Evolutionary conservation across 2,797 vertebrate species (phyloP).

Genomic region (Percopsis omiscomaycus): DNA sequence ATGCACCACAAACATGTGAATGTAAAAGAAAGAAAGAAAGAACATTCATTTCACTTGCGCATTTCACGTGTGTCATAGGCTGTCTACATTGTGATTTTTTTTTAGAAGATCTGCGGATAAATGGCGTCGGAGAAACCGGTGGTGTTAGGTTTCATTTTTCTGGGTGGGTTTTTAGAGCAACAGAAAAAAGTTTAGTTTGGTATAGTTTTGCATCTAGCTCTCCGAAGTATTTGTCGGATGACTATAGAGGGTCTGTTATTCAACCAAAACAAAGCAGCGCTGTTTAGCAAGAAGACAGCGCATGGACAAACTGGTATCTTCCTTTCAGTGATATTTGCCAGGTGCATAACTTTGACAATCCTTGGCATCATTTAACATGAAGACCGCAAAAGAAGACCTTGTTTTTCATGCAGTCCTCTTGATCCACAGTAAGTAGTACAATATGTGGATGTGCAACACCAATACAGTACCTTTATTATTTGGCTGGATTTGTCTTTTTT

Average conservation of each 20-base stretch:
- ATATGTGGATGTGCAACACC: too few species aligned
- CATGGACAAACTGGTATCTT: slow-evolving; percentile 15
- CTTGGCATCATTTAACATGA: slow-evolving; percentile 31
- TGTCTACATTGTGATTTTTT: background rate
- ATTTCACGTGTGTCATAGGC: too few species aligned
- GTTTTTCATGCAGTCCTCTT: slow-evolving; percentile 54
- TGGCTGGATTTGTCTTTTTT: background rate
- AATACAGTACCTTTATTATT: background rate
- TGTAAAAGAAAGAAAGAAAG: too few species aligned
- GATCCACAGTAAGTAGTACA: slow-evolving; percentile 68
- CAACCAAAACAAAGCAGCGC: slow-evolving; percentile 11
- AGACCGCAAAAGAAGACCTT: slow-evolving; percentile 26
- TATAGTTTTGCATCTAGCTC: slow-evolving; percentile 43
- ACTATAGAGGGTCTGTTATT: too few species aligned
- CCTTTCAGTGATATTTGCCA: slow-evolving; percentile 9
- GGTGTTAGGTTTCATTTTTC: slow-evolving; percentile 63
- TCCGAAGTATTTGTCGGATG: background rate
- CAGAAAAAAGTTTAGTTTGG: slow-evolving; percentile 27
- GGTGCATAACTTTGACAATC: slow-evolving; percentile 6
- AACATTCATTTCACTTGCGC: too few species aligned
- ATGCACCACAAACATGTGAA: too few species aligned
- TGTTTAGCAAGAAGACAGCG: slow-evolving; percentile 38
- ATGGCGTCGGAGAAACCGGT: slow-evolving; percentile 10
- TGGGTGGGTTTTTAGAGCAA: slow-evolving; percentile 19
- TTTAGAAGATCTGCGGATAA: slow-evolving; percentile 6